These are phyloP conservation scores for Epinephelus fuscoguttatus DNA, from an alignment of 2,113 vertebrate genomes.

Conservation along the genomic window DNA sequence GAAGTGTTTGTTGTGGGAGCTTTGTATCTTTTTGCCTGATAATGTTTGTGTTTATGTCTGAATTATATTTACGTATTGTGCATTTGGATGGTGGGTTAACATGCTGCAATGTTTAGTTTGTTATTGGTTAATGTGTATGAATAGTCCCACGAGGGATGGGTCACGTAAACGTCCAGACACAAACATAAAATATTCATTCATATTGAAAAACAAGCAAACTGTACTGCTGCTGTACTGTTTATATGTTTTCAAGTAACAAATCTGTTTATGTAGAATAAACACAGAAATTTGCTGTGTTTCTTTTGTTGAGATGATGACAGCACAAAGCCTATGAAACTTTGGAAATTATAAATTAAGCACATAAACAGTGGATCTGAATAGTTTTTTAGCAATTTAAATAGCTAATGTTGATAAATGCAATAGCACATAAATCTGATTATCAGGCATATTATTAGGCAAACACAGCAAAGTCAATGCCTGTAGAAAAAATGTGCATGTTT, in stretches of 20 bases:
- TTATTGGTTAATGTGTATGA: too few relatives aligned
- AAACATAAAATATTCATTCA: too few relatives aligned
- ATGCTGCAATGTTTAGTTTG: too few relatives aligned
- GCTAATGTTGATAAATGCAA: not conserved
- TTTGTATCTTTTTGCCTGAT: too few relatives aligned
- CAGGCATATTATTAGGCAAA: not conserved
- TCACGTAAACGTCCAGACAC: too few relatives aligned
- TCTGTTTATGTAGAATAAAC: not conserved
- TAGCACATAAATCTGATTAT: not conserved
- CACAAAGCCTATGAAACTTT: not conserved
- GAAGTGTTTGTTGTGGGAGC: too few relatives aligned
- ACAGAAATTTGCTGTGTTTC: not conserved
- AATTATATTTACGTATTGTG: too few relatives aligned
- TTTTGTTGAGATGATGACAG: not conserved
- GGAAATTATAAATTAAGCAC: not conserved
- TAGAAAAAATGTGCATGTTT: not conserved
- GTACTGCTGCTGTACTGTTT: too few relatives aligned
- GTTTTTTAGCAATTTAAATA: not conserved
- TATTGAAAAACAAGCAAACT: too few relatives aligned
- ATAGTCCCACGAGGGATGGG: too few relatives aligned
- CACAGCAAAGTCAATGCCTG: not conserved
- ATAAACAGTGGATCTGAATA: not conserved
- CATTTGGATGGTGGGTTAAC: too few relatives aligned
- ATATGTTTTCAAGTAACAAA: not conserved
- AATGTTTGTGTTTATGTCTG: too few relatives aligned